phyloP scores from a whole-genome alignment of 2,113 vertebrate genomes.

The Anarhynchus alexandrinus region DNA sequence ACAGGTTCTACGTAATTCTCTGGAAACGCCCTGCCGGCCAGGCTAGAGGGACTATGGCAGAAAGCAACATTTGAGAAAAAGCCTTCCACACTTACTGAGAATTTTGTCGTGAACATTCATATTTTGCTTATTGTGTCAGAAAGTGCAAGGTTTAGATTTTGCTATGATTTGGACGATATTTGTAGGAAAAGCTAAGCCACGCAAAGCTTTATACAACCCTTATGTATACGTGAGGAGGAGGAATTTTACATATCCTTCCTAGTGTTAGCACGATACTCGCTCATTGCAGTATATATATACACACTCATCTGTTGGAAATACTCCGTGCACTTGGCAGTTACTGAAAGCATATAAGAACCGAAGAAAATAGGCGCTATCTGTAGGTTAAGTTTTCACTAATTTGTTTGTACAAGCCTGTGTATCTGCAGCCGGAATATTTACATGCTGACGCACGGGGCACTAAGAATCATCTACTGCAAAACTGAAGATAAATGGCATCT shows the following conservation, averaged over 20 bases:
- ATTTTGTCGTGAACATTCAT: neutral
- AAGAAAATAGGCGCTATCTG: neutral
- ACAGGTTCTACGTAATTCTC: neutral
- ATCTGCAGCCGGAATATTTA: conserved; percentile 17
- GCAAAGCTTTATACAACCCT: neutral
- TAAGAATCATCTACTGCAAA: conserved; percentile 19
- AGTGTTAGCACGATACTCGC: neutral
- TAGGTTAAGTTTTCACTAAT: neutral
- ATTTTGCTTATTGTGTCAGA: neutral
- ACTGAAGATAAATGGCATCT: conserved; percentile 57
- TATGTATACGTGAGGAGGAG: neutral
- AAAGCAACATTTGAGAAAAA: neutral
- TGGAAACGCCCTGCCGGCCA: neutral
- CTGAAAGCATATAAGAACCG: neutral
- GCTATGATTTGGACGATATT: neutral
- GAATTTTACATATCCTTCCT: neutral
- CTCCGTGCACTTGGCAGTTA: neutral
- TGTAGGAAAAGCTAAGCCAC: neutral
- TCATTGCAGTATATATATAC: neutral
- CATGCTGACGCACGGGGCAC: neutral
- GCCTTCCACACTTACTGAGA: neutral
- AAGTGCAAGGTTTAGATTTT: neutral
- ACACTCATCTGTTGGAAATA: neutral
- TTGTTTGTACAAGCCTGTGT: neutral
- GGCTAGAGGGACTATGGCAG: neutral